phyloP scores from a whole-genome alignment of 2,797 vertebrate genomes.

The Danio tinwini region DNA sequence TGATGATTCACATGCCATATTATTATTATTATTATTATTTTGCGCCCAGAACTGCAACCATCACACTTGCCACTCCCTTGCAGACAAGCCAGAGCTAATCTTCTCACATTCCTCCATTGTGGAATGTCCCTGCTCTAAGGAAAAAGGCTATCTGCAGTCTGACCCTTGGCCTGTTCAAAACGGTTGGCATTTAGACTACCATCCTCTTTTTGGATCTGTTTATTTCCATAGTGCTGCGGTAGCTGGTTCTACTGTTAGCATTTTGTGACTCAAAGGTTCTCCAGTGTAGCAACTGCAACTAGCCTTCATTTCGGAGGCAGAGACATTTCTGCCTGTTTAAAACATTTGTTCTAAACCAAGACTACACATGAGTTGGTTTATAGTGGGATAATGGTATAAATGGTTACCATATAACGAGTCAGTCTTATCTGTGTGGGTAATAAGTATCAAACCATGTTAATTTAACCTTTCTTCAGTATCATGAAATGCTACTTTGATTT shows the following conservation, averaged over 20 bases:
- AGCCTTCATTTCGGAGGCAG: slow-evolving; percentile 2
- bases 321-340: slow-evolving; percentile 56
- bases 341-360: slow-evolving; percentile 65
- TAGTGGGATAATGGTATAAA: slow-evolving; percentile 69
- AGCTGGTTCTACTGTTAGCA: slow-evolving; percentile 69
- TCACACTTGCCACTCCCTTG: slow-evolving; percentile 59
- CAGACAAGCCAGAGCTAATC: slow-evolving; percentile 74
- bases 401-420: slow-evolving; percentile 59
- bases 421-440: slow-evolving; percentile 68
- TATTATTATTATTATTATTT: slow-evolving; percentile 68
- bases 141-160: slow-evolving; percentile 77
- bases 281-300: slow-evolving; percentile 64
- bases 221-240: slow-evolving; percentile 66
- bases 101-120: slow-evolving; percentile 75
- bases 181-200: slow-evolving; percentile 72
- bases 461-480: slow-evolving; percentile 45
- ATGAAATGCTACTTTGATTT: slow-evolving; percentile 59
- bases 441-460: slow-evolving; percentile 62
- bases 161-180: slow-evolving; percentile 74
- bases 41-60: slow-evolving; percentile 66
- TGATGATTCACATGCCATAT: slow-evolving; percentile 72
- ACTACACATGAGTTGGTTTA: slow-evolving; percentile 60
- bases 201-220: slow-evolving; percentile 69
- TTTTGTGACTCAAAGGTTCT: slow-evolving; percentile 64
- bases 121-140: slow-evolving; percentile 78